Percentiles rank a stretch among this genome's conserved stretches.
Evolutionary conservation across 2,888 invertebrate species (phyloP).

Genomic region (Drosophila maculinotata): DNA sequence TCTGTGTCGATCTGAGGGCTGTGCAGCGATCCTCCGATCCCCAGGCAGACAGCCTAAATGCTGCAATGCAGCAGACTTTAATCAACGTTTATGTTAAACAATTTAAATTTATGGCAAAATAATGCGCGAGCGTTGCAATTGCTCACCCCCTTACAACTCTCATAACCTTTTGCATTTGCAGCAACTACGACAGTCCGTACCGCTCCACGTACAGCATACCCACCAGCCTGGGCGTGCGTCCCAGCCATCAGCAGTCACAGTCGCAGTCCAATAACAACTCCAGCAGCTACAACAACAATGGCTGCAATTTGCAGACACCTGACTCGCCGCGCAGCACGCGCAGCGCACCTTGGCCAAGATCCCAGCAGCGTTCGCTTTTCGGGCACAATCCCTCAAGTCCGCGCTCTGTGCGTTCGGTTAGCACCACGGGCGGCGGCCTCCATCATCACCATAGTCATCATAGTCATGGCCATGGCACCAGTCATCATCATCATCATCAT

Average conservation of each 20-base stretch:
- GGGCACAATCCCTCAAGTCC: constrained; percentile 91
- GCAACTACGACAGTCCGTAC: constrained; percentile 86
- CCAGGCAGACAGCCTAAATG: constrained; percentile 65
- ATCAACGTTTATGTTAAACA: constrained; percentile 81
- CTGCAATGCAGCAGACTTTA: constrained; percentile 66
- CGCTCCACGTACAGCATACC: constrained; percentile 86
- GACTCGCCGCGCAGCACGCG: constrained; percentile 93
- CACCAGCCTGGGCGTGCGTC: constrained; percentile 84
- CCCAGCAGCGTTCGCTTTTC: constrained; percentile 91
- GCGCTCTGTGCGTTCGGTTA: constrained; percentile 91
- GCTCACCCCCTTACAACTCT: constrained; percentile 43
- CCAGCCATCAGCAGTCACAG: constrained; percentile 75
- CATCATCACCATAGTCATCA: constrained; percentile 82
- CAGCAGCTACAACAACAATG: constrained; percentile 79
- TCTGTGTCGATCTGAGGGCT: constrained; percentile 69
- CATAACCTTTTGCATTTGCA: constrained; percentile 40
- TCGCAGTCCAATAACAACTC: constrained; percentile 79
- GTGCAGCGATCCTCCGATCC: constrained; percentile 37
- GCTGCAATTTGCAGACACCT: constrained; percentile 85
- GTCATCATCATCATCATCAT: constrained; percentile 68
- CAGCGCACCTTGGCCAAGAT: constrained; percentile 92
- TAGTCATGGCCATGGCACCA: constrained; percentile 76
- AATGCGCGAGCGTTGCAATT: constrained; percentile 75
- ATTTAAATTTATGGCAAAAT: constrained; percentile 82
- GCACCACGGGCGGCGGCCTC: constrained; percentile 81